phyloP scores from a whole-genome alignment of 2,888 invertebrate species.

The Mechanitis messenoides region DNA sequence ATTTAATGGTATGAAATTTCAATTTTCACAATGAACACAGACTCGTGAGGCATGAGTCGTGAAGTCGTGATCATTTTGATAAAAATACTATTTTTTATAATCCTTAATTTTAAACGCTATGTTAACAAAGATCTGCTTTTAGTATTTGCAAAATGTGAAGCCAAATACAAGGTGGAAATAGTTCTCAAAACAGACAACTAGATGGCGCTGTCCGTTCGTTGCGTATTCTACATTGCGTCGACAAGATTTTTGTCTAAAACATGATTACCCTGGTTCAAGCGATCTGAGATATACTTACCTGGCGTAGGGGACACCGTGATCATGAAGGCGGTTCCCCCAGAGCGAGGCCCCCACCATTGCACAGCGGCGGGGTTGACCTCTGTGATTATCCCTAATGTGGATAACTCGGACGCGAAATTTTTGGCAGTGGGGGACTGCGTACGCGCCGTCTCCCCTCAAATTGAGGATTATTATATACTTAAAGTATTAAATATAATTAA shows the following conservation, averaged over 20 bases:
- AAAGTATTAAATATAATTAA: too few species aligned
- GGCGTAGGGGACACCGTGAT: constrained; percentile 22
- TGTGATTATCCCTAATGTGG: constrained; percentile 24
- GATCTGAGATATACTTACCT: constrained; percentile 16
- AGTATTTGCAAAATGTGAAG: too few species aligned
- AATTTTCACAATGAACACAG: too few species aligned
- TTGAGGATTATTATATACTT: neutral
- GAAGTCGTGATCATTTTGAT: too few species aligned
- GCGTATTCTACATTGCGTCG: constrained; percentile 8
- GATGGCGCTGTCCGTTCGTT: constrained; percentile 6
- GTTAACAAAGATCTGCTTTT: neutral
- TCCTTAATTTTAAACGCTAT: too few species aligned
- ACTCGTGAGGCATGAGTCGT: too few species aligned
- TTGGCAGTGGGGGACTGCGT: constrained; percentile 19
- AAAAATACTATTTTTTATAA: too few species aligned
- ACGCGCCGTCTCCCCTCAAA: constrained; percentile 14
- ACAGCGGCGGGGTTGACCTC: constrained; percentile 23
- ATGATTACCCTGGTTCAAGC: neutral
- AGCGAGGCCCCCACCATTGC: constrained; percentile 19
- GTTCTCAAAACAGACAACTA: neutral
- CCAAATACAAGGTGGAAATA: neutral
- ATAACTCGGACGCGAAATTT: constrained; percentile 20
- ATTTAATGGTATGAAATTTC: too few species aligned
- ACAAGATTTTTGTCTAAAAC: constrained; percentile 1
- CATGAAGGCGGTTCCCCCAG: constrained; percentile 18